Evolutionary conservation across 2,113 vertebrate genomes (phyloP).

Genomic region (Embiotoca jacksoni): DNA sequence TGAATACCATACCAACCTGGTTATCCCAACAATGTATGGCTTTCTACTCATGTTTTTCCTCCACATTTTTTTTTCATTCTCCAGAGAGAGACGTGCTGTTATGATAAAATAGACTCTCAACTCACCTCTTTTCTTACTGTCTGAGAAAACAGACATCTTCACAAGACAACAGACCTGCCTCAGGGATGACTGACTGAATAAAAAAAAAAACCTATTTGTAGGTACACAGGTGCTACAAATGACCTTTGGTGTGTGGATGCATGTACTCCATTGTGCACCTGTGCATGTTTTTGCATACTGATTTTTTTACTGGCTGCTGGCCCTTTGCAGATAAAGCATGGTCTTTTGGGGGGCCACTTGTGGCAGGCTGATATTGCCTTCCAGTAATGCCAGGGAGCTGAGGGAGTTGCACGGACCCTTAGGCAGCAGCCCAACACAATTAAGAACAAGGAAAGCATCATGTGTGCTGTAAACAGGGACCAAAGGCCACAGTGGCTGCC

Average conservation of each 20-base stretch:
- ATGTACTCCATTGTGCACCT: conserved; percentile 71
- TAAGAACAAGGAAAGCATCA: conserved; percentile 75
- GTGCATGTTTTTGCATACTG: conserved; percentile 72
- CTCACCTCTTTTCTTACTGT: conserved; percentile 25
- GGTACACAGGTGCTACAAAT: conserved; percentile 72
- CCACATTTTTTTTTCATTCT: conserved; percentile 38
- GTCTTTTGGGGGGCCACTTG: conserved; percentile 78
- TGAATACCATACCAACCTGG: conserved; percentile 38
- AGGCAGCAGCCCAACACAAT: conserved; percentile 80
- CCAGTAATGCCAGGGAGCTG: conserved; percentile 71
- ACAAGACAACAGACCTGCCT: conserved; percentile 61
- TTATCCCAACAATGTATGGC: conserved; percentile 8
- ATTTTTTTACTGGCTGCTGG: conserved; percentile 79
- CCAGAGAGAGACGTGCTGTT: conserved; percentile 20
- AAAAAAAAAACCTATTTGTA: conserved; percentile 62
- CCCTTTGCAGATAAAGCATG: conserved; percentile 83
- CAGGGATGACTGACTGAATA: conserved; percentile 53
- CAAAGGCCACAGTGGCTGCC: conserved; percentile 48
- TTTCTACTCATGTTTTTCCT: neutral
- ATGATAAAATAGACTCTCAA: conserved; percentile 11
- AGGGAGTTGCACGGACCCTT: conserved; percentile 64
- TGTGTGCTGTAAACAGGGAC: conserved; percentile 61
- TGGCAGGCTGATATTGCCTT: conserved; percentile 76
- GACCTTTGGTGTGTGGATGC: conserved; percentile 67
- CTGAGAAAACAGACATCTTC: conserved; percentile 36